These are phyloP conservation scores for Datnioides undecimradiatus DNA, from an alignment of 2,113 vertebrate species.

Conservation along the genomic window DNA sequence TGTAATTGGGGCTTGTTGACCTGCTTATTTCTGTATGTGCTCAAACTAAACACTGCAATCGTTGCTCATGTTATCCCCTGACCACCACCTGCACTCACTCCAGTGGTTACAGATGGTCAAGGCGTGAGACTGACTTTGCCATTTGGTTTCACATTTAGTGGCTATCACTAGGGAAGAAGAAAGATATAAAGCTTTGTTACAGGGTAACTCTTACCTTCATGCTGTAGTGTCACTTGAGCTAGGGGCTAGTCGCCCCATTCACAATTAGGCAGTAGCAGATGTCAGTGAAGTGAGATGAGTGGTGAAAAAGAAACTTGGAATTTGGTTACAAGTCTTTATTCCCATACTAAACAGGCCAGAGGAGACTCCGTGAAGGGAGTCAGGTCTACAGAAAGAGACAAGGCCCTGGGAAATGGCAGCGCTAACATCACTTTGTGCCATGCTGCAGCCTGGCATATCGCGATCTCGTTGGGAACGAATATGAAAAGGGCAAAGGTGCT, in stretches of 20 bases:
- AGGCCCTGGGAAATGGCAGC: constrained; percentile 63
- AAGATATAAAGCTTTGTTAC: constrained; percentile 52
- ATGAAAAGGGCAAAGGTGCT: constrained; percentile 59
- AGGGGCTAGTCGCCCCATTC: constrained; percentile 4
- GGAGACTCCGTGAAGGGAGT: constrained; percentile 16
- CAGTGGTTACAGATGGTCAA: constrained; percentile 42
- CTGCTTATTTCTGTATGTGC: constrained; percentile 30
- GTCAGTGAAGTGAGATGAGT: constrained; percentile 33
- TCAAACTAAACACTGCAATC: constrained; percentile 45
- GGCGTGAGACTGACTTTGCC: constrained; percentile 35
- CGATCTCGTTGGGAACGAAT: constrained; percentile 42
- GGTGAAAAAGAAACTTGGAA: constrained; percentile 8
- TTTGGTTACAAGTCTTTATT: constrained; percentile 23
- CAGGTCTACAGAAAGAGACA: constrained; percentile 25
- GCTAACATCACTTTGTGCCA: constrained; percentile 44
- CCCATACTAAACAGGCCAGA: constrained; percentile 24
- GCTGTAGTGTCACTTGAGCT: constrained; percentile 31
- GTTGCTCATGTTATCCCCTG: constrained; percentile 25
- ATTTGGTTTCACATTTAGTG: constrained; percentile 31
- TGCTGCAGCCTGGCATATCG: constrained; percentile 39
- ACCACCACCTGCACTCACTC: constrained; percentile 44
- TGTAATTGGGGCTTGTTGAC: constrained; percentile 44
- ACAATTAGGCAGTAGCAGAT: constrained; percentile 36
- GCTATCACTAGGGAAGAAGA: constrained; percentile 26
- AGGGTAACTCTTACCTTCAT: constrained; percentile 20